Conservation (phyloP, 2,113 vertebrate species). For the Nettapus auritus region DNA sequence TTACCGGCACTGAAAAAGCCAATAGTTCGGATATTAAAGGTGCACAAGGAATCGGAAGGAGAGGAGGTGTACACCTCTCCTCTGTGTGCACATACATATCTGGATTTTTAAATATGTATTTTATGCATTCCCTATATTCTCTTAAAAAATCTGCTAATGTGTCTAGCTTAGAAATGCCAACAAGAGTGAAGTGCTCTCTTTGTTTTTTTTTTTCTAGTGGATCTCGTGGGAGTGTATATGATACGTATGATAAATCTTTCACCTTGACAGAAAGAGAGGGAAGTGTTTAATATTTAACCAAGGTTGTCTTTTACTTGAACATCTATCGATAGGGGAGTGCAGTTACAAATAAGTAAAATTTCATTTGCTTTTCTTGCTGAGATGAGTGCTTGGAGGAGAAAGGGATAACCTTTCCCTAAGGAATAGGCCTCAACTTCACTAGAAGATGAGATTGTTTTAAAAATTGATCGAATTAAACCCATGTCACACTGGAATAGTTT, state of each 20-base stretch:
- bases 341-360: conserved; percentile 24
- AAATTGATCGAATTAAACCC: neutral
- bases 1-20: neutral
- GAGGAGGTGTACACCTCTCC: neutral
- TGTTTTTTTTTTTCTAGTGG: conserved; percentile 7
- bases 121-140: neutral
- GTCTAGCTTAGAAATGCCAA: neutral
- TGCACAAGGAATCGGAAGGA: neutral
- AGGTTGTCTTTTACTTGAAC: conserved; percentile 36
- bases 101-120: neutral
- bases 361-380: conserved; percentile 6
- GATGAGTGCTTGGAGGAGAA: conserved; percentile 12
- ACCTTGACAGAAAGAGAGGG: conserved; percentile 29
- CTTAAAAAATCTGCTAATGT: neutral
- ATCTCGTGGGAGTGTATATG: neutral
- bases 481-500: neutral
- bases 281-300: conserved; percentile 63
- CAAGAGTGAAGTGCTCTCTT: neutral
- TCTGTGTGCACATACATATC: neutral
- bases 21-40: neutral
- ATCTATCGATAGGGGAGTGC: neutral
- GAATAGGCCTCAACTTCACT: neutral
- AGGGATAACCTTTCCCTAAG: neutral
- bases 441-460: neutral
- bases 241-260: conserved; percentile 21